Evolutionary conservation across 1,140 invertebrate genomes (phyloP), one percentile per base, ranked within the genome.

Genomic region (Camponotus vicinus): DNA sequence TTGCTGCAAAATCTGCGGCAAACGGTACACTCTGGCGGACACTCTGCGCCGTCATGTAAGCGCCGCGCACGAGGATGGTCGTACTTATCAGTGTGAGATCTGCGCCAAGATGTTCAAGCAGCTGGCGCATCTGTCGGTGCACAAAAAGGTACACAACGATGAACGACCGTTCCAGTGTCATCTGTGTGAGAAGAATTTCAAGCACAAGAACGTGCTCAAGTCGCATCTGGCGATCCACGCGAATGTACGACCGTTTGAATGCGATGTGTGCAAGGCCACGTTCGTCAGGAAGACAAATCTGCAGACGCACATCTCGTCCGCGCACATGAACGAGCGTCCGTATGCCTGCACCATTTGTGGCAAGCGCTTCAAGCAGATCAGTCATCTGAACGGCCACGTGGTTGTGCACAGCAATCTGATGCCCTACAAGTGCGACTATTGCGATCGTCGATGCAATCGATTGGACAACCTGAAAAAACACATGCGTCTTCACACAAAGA

Each of bases 131-230:
- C 82, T 96, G 0, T 94, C 92, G 9, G 95, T 95, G 76, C 95
- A 96, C 85, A 95, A 95, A 66, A 93, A 95, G 63, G 96, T 97
- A 13, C 97, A 98, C 91, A 97, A 97, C 1, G 96, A 97, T 2
- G 97, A 97, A 88, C 95, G 97, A 73, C 97, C 97, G 0, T 97
- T 97, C 89, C 96, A 96, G 57, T 97, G 97, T 94, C 96, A 95
- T 78, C 87, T 96, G 5, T 96, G 95, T 87, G 95, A 95, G 11
- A 94, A 95, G 79, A 94, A 94, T 21, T 96, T 95, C 63, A 95
- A 95, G 42, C 94, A 95, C 32, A 93, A 93, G 13, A 93, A 93
- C 21, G 92, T 93, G 2, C 86, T 94, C 2, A 93, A 93, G 18
- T 91, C 90, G 32, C 94, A 95, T 55, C 40, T 93, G 27, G 91